These are phyloP conservation scores for Numida meleagris DNA, from an alignment of 2,113 vertebrate species.

Conservation along the genomic window DNA sequence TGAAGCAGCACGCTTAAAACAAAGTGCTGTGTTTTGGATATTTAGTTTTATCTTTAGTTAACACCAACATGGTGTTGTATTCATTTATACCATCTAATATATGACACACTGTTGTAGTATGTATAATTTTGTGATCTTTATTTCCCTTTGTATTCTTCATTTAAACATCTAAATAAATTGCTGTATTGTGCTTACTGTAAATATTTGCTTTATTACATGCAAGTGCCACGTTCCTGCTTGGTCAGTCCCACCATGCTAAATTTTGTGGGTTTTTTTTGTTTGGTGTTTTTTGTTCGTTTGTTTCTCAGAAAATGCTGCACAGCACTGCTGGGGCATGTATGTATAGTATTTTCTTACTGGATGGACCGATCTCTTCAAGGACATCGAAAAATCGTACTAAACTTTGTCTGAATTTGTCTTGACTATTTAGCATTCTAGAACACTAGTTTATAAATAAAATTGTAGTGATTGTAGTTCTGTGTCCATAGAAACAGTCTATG, in stretches of 20 bases:
- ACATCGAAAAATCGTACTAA: not conserved
- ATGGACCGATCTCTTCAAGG: not conserved
- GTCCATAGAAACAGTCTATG: not conserved
- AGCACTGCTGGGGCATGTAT: not conserved
- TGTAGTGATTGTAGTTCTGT: not conserved
- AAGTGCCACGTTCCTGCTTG: constrained; percentile 8
- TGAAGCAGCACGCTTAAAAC: constrained; percentile 79
- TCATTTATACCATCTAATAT: constrained; percentile 88
- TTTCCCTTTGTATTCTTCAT: constrained; percentile 92
- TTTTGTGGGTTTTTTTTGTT: no score
- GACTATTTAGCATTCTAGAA: not conserved
- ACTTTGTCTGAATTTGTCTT: not conserved
- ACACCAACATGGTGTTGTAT: constrained; percentile 82
- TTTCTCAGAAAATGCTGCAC: not conserved
- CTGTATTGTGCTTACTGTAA: constrained; percentile 97
- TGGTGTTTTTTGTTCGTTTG: not conserved
- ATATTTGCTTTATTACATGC: constrained; percentile 79
- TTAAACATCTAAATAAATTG: constrained; percentile 99
- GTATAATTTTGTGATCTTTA: constrained; percentile 93
- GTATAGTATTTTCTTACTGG: not conserved
- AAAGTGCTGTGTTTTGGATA: constrained; percentile 81
- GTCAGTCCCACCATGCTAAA: not conserved
- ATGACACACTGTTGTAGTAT: constrained; percentile 91
- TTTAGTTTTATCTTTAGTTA: constrained; percentile 87
- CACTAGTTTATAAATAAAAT: not conserved